Conservation (phyloP, 1,140 invertebrate species). For the Xylocopa sonorina region DNA sequence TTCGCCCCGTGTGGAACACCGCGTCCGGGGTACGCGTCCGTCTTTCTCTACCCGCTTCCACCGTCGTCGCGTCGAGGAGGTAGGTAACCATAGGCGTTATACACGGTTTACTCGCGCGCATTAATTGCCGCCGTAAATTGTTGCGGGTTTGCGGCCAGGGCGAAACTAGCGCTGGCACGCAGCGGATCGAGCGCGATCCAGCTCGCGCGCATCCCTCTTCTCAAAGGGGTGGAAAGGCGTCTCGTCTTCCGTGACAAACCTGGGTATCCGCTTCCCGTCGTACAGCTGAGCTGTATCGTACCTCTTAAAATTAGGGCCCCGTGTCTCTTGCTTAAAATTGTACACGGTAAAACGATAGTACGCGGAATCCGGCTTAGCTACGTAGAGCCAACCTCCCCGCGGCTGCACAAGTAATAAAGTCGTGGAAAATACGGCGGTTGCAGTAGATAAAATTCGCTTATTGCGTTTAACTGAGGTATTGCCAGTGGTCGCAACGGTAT, state of each 20-base stretch:
- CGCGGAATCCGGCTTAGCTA: neutral
- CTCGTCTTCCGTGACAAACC: neutral
- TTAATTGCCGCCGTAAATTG: slow-evolving; percentile 83
- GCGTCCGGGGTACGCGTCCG: slow-evolving; percentile 40
- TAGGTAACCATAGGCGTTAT: slow-evolving; percentile 76
- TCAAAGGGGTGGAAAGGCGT: neutral
- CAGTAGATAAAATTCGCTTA: slow-evolving; percentile 15
- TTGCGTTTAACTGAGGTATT: slow-evolving; percentile 18
- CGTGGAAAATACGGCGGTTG: neutral
- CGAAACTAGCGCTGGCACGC: slow-evolving; percentile 60
- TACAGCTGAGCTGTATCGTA: too few species aligned
- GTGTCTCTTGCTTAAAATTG: too few species aligned
- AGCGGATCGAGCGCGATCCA: slow-evolving; percentile 28
- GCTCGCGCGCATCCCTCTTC: neutral
- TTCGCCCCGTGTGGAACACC: slow-evolving; percentile 9
- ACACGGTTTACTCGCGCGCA: slow-evolving; percentile 80
- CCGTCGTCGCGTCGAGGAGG: slow-evolving; percentile 44
- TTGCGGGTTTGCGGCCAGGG: slow-evolving; percentile 77
- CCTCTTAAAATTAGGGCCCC: too few species aligned
- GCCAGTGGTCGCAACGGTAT: slow-evolving; percentile 5
- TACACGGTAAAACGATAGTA: neutral
- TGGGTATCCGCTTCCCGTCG: too few species aligned
- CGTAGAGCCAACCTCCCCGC: neutral
- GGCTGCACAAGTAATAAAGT: neutral
- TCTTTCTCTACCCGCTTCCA: slow-evolving; percentile 38